Base-by-base conservation (phyloP, 2,113 vertebrate species). In the Crocuta crocuta region DNA sequence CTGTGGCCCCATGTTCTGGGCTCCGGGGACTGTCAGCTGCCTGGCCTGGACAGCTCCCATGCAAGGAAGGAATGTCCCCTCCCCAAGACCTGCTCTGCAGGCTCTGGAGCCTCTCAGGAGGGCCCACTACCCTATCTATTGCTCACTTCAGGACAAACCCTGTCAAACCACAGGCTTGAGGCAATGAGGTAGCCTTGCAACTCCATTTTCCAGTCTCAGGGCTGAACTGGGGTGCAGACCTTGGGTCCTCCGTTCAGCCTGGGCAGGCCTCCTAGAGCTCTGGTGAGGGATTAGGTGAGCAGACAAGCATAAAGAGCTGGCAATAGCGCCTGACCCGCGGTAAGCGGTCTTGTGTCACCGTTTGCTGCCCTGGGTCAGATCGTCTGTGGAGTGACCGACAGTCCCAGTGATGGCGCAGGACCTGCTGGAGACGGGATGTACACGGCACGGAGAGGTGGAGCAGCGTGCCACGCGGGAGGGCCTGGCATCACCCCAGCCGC, bases 241-340 rank as follows among this genome's bases (percentile, higher is more conserved):
- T 45, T 28, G 19, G 19, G 55, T n/a, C 24, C 19, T 12, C 31
- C 10, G 2, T 48, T 43, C 78, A 2, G 12, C 63, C 35, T 31
- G n/a, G n/a, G 11, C 0, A 0, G 0, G 7, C 63, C 23, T 28
- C 1, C 0, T 0, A 10, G 78, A 39, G n/a, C 45, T 13, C 31
- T 24, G 26, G 11, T 45, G 65, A 39, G 35, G 65, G 26, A 43
- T 7, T 2, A 24, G 5, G 9, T 58, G 21, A 43, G n/a, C 1
- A 48, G 53, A 28, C 10, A 8, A 55, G 21, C 0, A 6, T 2
- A 7, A 50, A 1, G 24, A 5, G 86, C n/a, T 58, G 53, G 21
- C 28, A 50, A 21, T 26, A 33, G 24, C 0, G 2, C 45, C 45
- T 50, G 76, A 16, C 45, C 4, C 76, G 45, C 1, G 24, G 82